These are phyloP conservation scores for Microhierax caerulescens DNA, from an alignment of 2,797 vertebrate genomes.

Conservation along the genomic window DNA sequence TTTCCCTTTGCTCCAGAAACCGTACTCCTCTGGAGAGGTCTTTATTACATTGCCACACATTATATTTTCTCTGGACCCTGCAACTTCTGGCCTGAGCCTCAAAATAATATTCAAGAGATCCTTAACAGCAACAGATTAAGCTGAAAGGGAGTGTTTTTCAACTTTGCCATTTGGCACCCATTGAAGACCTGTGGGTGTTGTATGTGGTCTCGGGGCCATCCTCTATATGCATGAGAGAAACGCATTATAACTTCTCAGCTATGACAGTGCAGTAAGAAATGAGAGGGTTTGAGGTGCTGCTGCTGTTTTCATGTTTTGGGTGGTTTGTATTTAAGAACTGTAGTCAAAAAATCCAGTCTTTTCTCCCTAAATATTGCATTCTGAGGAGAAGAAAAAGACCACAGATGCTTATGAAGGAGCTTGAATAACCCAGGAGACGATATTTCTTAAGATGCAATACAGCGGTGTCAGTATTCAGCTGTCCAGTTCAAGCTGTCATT, in stretches of 20 bases:
- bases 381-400: background rate
- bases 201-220: background rate
- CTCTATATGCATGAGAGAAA: background rate
- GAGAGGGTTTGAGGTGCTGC: background rate
- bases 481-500: conserved; percentile 1
- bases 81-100: background rate
- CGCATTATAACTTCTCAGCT: background rate
- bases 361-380: background rate
- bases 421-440: background rate
- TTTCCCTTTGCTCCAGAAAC: background rate
- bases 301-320: background rate
- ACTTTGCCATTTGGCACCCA: rapidly evolving
- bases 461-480: background rate
- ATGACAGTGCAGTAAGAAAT: background rate
- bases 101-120: background rate
- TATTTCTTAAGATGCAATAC: background rate
- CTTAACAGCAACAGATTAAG: background rate
- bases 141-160: background rate
- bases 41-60: background rate
- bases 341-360: background rate
- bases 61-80: background rate
- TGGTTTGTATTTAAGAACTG: background rate
- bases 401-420: background rate
- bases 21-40: background rate
- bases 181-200: background rate